Conservation (phyloP, 2,113 vertebrate genomes). For the Lathamus discolor region DNA sequence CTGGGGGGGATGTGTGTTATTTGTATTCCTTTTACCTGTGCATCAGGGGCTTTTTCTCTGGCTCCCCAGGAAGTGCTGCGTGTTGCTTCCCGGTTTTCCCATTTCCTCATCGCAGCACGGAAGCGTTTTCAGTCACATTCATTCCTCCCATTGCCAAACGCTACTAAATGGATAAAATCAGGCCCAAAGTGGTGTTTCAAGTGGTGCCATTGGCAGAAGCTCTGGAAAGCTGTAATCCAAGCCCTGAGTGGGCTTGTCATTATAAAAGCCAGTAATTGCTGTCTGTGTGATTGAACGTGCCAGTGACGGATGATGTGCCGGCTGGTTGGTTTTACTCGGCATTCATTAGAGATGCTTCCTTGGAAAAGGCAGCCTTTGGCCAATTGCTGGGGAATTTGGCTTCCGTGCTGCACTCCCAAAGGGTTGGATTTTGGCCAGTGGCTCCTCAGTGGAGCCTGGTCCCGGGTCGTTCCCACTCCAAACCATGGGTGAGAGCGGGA, state of each 20-base stretch:
- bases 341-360: background rate
- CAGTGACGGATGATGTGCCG: background rate
- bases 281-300: background rate
- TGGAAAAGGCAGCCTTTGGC: background rate
- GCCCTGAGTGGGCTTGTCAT: background rate
- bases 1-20: background rate
- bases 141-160: background rate
- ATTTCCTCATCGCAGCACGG: background rate
- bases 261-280: background rate
- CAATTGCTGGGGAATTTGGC: background rate
- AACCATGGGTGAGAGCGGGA: rapidly evolving
- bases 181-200: background rate
- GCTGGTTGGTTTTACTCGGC: background rate
- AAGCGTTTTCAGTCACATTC: background rate
- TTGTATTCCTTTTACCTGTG: background rate
- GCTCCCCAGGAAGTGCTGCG: background rate
- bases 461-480: background rate
- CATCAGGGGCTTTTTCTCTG: background rate
- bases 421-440: background rate
- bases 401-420: background rate
- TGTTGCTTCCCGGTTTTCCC: rapidly evolving
- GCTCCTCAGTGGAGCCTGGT: background rate
- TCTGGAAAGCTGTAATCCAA: background rate
- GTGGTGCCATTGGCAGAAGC: background rate
- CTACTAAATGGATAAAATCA: background rate